A percentile compares a stretch with the other conserved stretches of the same genome.
These are phyloP conservation scores for Podarcis muralis DNA, from an alignment of 2,113 vertebrate species.

Conservation along the genomic window DNA sequence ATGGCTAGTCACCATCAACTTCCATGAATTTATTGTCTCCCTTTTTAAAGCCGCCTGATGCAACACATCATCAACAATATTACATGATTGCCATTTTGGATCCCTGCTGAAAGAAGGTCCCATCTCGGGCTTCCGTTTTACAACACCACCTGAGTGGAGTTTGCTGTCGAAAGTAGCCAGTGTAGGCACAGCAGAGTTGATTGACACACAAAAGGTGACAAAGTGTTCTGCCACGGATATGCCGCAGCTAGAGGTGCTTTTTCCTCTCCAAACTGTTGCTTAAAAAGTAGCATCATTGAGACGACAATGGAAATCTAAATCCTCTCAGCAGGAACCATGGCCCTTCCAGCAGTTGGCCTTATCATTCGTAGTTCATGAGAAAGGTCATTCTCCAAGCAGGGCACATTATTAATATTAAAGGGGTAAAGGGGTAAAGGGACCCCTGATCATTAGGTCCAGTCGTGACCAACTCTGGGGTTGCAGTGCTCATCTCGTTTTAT, in stretches of 20 bases:
- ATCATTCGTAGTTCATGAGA: neutral
- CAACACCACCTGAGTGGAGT: neutral
- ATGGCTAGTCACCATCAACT: too few relatives aligned
- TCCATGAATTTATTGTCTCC: too few relatives aligned
- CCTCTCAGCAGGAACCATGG: neutral
- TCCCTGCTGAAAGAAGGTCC: neutral
- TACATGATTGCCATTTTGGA: neutral
- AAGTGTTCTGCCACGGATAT: neutral
- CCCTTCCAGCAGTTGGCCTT: neutral
- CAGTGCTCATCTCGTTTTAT: too few relatives aligned
- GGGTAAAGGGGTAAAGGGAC: too few relatives aligned
- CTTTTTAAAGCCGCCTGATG: too few relatives aligned
- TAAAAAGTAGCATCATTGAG: neutral
- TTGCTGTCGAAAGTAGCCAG: neutral
- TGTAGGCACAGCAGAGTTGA: neutral
- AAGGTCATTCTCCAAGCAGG: neutral
- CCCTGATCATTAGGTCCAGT: too few relatives aligned
- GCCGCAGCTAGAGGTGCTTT: neutral
- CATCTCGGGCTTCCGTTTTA: neutral
- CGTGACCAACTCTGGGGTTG: too few relatives aligned
- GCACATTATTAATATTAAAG: neutral
- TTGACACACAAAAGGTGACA: neutral
- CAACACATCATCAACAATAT: neutral
- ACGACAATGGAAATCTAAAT: neutral
- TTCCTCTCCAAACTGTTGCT: neutral